Conservation (phyloP, 2,113 vertebrate genomes). For the Passerina amoena region DNA sequence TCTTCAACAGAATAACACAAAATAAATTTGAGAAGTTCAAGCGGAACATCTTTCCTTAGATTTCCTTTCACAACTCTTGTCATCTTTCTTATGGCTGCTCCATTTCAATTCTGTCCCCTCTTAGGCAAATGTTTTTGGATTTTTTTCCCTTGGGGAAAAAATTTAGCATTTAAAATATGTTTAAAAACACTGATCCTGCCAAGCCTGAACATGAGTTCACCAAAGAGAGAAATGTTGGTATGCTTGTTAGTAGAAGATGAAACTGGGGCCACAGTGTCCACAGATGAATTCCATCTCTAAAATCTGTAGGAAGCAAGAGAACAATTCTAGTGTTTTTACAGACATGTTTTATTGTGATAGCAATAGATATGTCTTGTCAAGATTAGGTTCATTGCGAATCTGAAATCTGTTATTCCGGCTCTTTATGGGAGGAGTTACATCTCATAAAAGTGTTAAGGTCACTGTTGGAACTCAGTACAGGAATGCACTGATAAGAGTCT, state of each 20-base stretch:
- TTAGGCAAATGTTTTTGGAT: background rate
- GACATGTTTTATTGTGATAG: background rate
- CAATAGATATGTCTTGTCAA: background rate
- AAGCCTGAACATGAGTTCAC: background rate
- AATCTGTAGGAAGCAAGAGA: background rate
- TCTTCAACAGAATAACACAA: background rate
- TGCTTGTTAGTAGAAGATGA: background rate
- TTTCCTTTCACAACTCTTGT: background rate
- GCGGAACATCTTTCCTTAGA: background rate
- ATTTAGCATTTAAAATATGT: background rate
- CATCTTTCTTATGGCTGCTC: background rate
- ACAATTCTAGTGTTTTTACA: background rate
- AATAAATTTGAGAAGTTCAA: background rate
- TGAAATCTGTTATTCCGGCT: background rate
- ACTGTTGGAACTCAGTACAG: background rate
- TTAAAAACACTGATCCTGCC: background rate
- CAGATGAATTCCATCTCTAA: background rate
- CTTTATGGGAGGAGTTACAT: background rate
- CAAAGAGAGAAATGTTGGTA: background rate
- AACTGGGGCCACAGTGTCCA: background rate
- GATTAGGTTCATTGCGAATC: background rate
- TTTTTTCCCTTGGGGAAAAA: background rate
- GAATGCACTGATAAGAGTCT: background rate
- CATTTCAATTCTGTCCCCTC: background rate
- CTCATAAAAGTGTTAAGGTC: background rate